These are phyloP conservation scores for Dasypogon diadema DNA, from an alignment of 2,888 invertebrate species.

Conservation along the genomic window DNA sequence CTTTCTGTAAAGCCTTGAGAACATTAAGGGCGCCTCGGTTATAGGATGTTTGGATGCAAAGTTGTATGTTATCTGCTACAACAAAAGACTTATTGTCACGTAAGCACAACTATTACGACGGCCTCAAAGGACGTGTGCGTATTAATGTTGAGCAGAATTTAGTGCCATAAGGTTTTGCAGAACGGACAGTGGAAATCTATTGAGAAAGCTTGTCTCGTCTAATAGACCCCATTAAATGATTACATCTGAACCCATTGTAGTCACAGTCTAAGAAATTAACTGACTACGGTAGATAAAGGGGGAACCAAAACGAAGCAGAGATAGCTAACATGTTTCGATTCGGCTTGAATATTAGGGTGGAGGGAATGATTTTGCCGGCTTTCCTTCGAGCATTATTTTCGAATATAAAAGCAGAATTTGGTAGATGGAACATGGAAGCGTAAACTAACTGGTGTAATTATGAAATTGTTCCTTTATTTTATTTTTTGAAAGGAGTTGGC, in stretches of 20 bases:
- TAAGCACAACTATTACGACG: conserved; percentile 28
- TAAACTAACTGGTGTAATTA: too few relatives aligned
- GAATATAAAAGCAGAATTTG: too few relatives aligned
- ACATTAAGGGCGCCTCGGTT: conserved; percentile 35
- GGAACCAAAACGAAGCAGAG: not conserved
- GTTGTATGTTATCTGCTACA: not conserved
- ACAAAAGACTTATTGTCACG: conserved; percentile 46
- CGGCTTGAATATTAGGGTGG: too few relatives aligned
- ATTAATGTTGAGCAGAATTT: conserved; percentile 26
- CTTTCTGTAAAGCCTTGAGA: conserved; percentile 4
- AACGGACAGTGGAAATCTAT: conserved; percentile 40
- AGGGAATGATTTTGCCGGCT: too few relatives aligned
- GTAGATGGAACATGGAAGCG: too few relatives aligned
- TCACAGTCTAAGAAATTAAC: conserved; percentile 24
- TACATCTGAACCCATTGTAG: conserved; percentile 38
- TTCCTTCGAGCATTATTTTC: too few relatives aligned
- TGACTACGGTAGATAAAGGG: not conserved
- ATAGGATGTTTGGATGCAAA: conserved; percentile 29
- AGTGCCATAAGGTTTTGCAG: not conserved
- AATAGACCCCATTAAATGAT: conserved; percentile 51
- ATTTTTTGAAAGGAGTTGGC: too few relatives aligned
- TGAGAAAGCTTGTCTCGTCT: conserved; percentile 40
- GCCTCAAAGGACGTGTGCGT: conserved; percentile 45
- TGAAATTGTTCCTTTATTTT: too few relatives aligned
- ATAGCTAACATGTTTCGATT: too few relatives aligned